Evolutionary conservation across 2,888 invertebrate species (phyloP).

Genomic region (Phlogophora meticulosa): DNA sequence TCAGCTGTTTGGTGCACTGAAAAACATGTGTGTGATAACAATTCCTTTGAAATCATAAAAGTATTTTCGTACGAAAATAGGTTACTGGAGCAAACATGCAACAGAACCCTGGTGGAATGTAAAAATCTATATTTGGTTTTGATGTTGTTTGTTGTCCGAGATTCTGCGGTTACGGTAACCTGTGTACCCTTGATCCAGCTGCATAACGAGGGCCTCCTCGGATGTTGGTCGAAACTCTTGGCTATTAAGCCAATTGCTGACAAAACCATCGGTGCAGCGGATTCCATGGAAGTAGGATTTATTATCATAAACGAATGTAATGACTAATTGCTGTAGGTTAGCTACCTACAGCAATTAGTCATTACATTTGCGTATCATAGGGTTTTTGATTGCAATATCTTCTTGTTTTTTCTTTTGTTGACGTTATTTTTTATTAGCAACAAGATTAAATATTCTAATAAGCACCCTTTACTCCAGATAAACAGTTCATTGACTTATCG

Average conservation of each 20-base stretch:
- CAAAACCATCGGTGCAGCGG: too few relatives aligned
- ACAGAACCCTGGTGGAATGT: neutral
- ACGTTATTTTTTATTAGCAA: neutral
- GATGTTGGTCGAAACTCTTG: too few relatives aligned
- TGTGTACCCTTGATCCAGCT: too few relatives aligned
- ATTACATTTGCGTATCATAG: too few relatives aligned
- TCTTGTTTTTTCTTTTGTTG: too few relatives aligned
- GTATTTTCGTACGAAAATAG: conserved; percentile 6
- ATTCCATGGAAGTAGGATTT: too few relatives aligned
- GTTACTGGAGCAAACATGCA: conserved; percentile 12
- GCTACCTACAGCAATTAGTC: too few relatives aligned
- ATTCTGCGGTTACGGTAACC: neutral
- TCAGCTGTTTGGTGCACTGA: neutral
- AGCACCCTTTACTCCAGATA: neutral
- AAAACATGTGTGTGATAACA: conserved; percentile 17
- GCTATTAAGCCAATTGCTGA: too few relatives aligned
- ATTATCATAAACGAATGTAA: too few relatives aligned
- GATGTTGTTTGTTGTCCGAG: neutral
- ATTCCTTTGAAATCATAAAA: neutral
- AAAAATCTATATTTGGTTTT: neutral
- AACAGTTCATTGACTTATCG: neutral
- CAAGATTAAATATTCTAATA: neutral
- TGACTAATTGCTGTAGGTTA: too few relatives aligned
- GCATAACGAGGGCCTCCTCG: too few relatives aligned
- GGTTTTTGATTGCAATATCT: too few relatives aligned